Evolutionary conservation across 2,797 vertebrate species (phyloP).

Genomic region (Gadopsis bispinosus): DNA sequence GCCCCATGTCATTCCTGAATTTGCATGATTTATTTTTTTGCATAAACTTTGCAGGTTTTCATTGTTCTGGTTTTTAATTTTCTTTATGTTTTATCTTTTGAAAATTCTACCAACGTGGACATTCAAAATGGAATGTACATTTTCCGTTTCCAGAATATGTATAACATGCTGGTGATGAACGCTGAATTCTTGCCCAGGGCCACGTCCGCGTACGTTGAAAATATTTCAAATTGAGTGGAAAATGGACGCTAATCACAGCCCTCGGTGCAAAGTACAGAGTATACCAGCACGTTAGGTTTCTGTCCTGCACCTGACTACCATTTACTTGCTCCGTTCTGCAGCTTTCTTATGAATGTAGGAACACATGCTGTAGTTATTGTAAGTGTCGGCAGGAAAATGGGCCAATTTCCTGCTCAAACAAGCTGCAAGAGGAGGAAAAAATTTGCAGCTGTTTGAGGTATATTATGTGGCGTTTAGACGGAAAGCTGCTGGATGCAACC

Average conservation of each 20-base stretch:
- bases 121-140: no score
- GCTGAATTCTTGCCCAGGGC: no score
- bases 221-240: not conserved
- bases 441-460: slow-evolving; percentile 18
- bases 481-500: not conserved
- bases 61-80: no score
- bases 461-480: not conserved
- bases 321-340: not conserved
- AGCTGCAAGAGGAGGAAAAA: not conserved
- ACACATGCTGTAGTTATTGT: not conserved
- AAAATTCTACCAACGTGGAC: no score
- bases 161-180: no score
- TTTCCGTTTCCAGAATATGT: no score
- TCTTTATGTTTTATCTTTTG: no score
- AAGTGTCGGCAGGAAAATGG: not conserved
- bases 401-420: slow-evolving; percentile 15
- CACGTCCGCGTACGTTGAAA: not conserved
- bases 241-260: not conserved
- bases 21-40: no score
- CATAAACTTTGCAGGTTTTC: no score
- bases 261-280: not conserved
- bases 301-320: not conserved
- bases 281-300: no score
- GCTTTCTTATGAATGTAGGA: not conserved
- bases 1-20: no score